Base-by-base conservation (phyloP, 37 sponge, comb jelly and placozoan genomes). In the Chondrosia reniformis region DNA sequence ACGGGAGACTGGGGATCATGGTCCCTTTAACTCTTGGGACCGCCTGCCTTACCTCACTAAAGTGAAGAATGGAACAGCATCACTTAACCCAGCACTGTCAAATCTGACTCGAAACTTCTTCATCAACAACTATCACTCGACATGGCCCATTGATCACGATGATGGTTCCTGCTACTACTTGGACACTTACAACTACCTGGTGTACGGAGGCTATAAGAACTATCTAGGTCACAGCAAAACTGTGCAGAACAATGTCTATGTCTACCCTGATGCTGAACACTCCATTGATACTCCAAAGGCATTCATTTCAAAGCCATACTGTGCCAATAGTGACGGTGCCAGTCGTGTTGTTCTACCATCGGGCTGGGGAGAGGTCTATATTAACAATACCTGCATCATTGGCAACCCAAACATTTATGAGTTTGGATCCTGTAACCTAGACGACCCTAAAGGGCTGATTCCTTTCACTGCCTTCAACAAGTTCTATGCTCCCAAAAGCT, bases 21-120 rank as follows among this genome's bases (percentile, higher is more conserved):
- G 86, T 64, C 75, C 81, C 30, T 86, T 86, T 27, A 86, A 86
- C 73, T 73, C 63, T 43, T 86, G 81, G 81, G 81, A 86, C 80
- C 52, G 86, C 46, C 81, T 67, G 13, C 86, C 86, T 24, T 86
- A 67, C 76, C 17, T 80, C 27, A 79, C 79, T 8, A 55, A 75
- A 4, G 45, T 74, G 21, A 30, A 4, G 0, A 30, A 74, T 67
- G 80, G 81, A 5, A 31, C 41, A 24, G 56, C 80, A 37, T 74
- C 77, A 3, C 85, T 85, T 1, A 73, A 45, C 1, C 86, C 81
- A 62, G 81, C 81, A 4, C 37, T 62, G 57, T 41, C 13, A 32
- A 32, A 80, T 36, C 36, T 81, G 25, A 81, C 52, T n/a, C 17
- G 44, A 7, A 86, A 86, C 76, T 86, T 81, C 69, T 19, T 86